Percentiles rank a stretch among this genome's conserved stretches.
These are phyloP conservation scores for Syngnathus rostellatus DNA, from an alignment of 2,797 vertebrate species.

Conservation along the genomic window DNA sequence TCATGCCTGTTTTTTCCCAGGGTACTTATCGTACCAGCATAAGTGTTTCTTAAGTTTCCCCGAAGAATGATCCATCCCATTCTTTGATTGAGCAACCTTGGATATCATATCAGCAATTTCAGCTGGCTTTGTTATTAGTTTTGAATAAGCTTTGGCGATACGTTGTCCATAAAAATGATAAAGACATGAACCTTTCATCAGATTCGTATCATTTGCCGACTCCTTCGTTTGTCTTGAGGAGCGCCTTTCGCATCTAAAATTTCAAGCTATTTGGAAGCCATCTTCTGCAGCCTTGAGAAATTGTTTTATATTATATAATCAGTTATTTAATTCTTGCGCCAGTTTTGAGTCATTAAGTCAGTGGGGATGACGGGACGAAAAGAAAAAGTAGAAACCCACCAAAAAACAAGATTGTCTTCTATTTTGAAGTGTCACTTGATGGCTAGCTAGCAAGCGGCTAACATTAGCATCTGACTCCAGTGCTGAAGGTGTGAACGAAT, in stretches of 20 bases:
- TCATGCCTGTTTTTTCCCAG: not conserved
- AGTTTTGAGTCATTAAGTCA: not conserved
- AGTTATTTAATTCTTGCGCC: too few species aligned
- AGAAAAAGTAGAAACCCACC: not conserved
- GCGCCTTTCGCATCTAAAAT: too few species aligned
- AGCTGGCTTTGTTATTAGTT: not conserved
- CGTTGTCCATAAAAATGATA: not conserved
- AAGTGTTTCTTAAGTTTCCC: not conserved
- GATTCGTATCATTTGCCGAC: too few species aligned
- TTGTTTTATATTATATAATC: too few species aligned
- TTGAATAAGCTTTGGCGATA: not conserved
- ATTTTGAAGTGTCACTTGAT: too few species aligned
- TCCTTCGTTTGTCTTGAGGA: too few species aligned
- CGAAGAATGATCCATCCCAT: not conserved
- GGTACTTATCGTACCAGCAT: not conserved
- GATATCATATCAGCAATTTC: not conserved
- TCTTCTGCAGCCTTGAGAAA: too few species aligned
- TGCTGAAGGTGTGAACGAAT: too few species aligned
- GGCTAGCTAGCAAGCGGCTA: too few species aligned
- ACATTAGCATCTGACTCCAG: too few species aligned
- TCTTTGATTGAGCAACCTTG: not conserved
- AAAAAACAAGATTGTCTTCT: not conserved
- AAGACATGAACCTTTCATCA: too few species aligned
- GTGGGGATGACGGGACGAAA: not conserved
- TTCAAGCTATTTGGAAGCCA: too few species aligned